Conservation (phyloP, 2,797 vertebrate species). For the Leucoraja ocellata region DNA sequence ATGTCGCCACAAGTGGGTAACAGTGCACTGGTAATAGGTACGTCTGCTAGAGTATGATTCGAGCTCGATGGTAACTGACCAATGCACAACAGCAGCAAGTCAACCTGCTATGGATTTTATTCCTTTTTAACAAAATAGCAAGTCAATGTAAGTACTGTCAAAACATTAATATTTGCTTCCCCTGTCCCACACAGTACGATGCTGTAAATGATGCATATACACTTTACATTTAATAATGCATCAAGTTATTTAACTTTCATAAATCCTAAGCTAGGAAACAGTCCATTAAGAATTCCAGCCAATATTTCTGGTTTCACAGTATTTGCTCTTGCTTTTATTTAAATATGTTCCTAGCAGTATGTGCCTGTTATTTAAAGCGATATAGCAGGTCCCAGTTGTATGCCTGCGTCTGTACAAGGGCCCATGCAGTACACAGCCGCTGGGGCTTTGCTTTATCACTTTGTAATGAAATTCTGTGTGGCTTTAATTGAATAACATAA, state of each 20-base stretch:
- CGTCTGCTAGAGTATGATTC: slow-evolving; percentile 77
- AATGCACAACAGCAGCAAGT: slow-evolving; percentile 41
- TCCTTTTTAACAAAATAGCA: slow-evolving; percentile 16
- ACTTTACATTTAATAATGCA: not conserved
- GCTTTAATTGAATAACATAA: slow-evolving; percentile 99
- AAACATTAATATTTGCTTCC: slow-evolving; percentile 75
- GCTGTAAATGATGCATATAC: not conserved
- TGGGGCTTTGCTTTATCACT: slow-evolving; percentile 93
- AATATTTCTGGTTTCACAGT: slow-evolving; percentile 87
- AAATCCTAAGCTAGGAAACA: slow-evolving; percentile 41
- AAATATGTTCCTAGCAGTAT: slow-evolving; percentile 76
- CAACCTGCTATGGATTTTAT: slow-evolving; percentile 21
- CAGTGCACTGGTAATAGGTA: slow-evolving; percentile 80
- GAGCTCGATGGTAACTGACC: slow-evolving; percentile 40
- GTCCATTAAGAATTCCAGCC: slow-evolving; percentile 46
- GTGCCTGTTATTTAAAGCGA: slow-evolving; percentile 91
- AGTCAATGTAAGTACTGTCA: slow-evolving; percentile 70
- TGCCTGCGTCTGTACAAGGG: slow-evolving; percentile 82
- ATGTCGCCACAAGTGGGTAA: slow-evolving; percentile 89
- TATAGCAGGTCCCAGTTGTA: slow-evolving; percentile 91
- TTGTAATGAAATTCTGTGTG: slow-evolving; percentile 82
- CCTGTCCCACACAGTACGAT: slow-evolving; percentile 32
- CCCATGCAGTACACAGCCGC: slow-evolving; percentile 79
- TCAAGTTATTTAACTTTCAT: not conserved
- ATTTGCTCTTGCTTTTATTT: slow-evolving; percentile 69